Evolutionary conservation across 2,888 invertebrate genomes (phyloP), one percentile per base, ranked within the genome.

Genomic region (Malthinus seriepunctatus): DNA sequence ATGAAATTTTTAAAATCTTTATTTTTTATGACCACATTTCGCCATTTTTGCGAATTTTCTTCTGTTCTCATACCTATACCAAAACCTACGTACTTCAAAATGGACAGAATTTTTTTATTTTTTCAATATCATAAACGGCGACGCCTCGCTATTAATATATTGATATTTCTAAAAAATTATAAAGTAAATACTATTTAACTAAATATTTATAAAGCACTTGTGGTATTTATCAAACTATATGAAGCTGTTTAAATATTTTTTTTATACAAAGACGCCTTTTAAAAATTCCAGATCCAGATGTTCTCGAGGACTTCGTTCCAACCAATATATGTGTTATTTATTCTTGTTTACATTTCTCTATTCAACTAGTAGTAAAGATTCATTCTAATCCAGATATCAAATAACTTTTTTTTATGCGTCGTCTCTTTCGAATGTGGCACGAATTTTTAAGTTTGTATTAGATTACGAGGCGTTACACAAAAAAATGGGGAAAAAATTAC

Each of bases 141-240:
- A 5, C 23, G 23, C 23, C 23, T 23, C 23, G 23, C 23, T 23
- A 5, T 23, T 23, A 3, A 5, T 23, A 23, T 23, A 23, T 23
- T 5, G 23, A 23, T 23, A 42, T 14, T 42, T 15, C n/a, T 11
- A 15, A 23, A 23, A 23, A 23, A 23, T 11, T 15, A 8, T 42
- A 42, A 42, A 15, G 38, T 33, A 56, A 56, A 56, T 39, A 44
- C 35, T 23, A 11, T 45, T 45, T 23, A 10, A 15, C 15, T 35
- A 60, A 60, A 54, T 60, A 55, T 60, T 60, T 60, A 60, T 60
- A n/a, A 51, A 60, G 50, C 59, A 60, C 59, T 60, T 60, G 59
- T 60, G 42, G 47, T 39, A 60, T 46, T 60, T 60, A 60, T 60
- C 51, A 54, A 46, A 55, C 38, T 9, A 32, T 54, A 55, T 54